Percentiles rank a stretch among this genome's conserved stretches.
phyloP scores from a whole-genome alignment of 1,140 invertebrate genomes.

The Chrysoperla carnea region DNA sequence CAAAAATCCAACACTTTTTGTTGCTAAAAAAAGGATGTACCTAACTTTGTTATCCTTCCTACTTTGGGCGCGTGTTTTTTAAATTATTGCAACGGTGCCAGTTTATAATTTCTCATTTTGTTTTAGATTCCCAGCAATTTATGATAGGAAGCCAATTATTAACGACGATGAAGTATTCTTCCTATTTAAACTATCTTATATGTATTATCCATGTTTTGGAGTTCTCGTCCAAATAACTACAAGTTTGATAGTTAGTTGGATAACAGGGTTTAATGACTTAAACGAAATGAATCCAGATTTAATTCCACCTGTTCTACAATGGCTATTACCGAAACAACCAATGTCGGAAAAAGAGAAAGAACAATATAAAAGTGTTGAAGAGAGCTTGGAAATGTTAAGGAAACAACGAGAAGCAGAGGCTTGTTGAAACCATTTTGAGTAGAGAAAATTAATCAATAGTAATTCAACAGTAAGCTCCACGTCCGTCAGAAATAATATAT shows the following conservation, averaged over 20 bases:
- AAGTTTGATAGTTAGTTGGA: slow-evolving; percentile 23
- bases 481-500: no score
- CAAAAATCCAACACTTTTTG: no score
- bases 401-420: background rate
- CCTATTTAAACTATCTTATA: background rate
- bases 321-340: background rate
- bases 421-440: no score
- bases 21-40: no score
- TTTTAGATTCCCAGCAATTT: no score
- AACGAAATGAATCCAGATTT: background rate
- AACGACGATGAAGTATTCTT: background rate
- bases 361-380: background rate
- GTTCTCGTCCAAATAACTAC: slow-evolving; percentile 18
- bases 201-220: background rate
- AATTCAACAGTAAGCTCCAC: no score
- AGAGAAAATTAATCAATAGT: no score
- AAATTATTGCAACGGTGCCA: no score
- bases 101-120: no score
- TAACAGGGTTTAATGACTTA: slow-evolving; percentile 18
- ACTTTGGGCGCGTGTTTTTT: no score
- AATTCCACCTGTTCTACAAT: background rate
- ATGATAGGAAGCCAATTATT: background rate
- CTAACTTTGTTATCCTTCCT: no score
- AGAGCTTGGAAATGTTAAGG: background rate
- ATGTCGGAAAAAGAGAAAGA: background rate